Evolutionary conservation across 2,797 vertebrate genomes (phyloP), one percentile per base, ranked within the genome.

Genomic region (Botia almorhae): DNA sequence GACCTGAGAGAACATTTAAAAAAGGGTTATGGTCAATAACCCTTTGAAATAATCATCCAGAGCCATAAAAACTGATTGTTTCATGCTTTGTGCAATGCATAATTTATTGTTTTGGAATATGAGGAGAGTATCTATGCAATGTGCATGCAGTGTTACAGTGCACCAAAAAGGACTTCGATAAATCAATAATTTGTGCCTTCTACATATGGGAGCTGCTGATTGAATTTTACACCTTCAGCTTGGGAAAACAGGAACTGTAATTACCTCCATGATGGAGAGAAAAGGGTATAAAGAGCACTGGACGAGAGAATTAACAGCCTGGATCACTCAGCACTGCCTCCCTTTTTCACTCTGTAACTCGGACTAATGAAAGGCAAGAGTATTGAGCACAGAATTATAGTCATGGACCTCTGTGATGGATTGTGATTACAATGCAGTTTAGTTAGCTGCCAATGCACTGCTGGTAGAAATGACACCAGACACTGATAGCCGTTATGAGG

Each of bases 151-250:
- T 19, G 12, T 67, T 77, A 69, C 21, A 58, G 23, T 81, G 83
- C 83, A 85, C 78, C 88, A 84, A 85, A 77, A 76, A 68, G 81
- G 82, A 81, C 76, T 86, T 86, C 87, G 61, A 81, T 83, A 86
- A 91, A 92, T 91, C 89, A 91, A 91, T 89, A 89, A 82, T 84
- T 75, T 76, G 80, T 80, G 83, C 84, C 90, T 83, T 85, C 85
- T 88, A 91, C 90, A 87, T 89, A 88, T 87, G 89, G 90, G 89
- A 87, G 87, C 83, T 89, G 87, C 89, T 93, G 90, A 93, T 93
- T 92, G 90, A 92, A 92, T 92, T 93, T 91, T 91, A 91, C 88
- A 91, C 89, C 88, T 48, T 39, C 82, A 90, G 87, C 86, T 88
- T 90, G 89, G 84, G 92, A 88, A 92, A 86, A 53, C 81, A 87